Base-by-base conservation (phyloP, 2,888 invertebrate genomes). In the Eupithecia insigniata region DNA sequence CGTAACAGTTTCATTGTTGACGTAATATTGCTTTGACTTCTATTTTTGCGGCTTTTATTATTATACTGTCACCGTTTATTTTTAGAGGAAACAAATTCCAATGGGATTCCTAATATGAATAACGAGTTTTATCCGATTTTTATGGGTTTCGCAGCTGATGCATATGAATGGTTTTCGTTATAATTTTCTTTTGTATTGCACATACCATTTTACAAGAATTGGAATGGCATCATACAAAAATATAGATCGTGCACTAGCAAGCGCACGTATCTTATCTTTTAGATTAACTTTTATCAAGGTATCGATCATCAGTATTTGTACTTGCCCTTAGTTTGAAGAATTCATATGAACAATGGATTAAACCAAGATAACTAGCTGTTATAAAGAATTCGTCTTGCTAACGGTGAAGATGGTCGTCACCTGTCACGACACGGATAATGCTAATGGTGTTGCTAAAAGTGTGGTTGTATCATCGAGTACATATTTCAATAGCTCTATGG, bases 1-100 rank as follows among this genome's bases (percentile, higher is more conserved):
- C 74, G 80, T 80, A 78, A 78, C 79, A 66, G 75, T 81, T 82
- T 80, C 81, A 82, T 78, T 78, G 72, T 77, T 80, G 81, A 81
- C 81, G 55, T 80, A 79, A 82, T 75, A 62, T 34, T 67, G 28
- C 73, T 77, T 75, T 82, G 79, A 80, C 77, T 77, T 69, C 80
- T 79, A 78, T 75, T 78, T 78, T 71, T 72, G 73, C 69, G 71
- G 58, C 67, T 62, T 69, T 60, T 62, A 32, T 69, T 61, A 12
- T 10, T 16, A 30, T 34, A 34, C 18, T 46, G 46, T 75, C 70
- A 67, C 67, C 70, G 70, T 76, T 78, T 75, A 75, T 71, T 55
- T 26, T 55, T 76, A 64, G 26, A 10, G 51, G 14, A 62, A 39
- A 30, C n/a, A 34, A 64, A 71, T 71, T 43, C 22, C 12, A 55